These are phyloP conservation scores for Limnothrissa miodon DNA, from an alignment of 2,113 vertebrate genomes.

Conservation along the genomic window DNA sequence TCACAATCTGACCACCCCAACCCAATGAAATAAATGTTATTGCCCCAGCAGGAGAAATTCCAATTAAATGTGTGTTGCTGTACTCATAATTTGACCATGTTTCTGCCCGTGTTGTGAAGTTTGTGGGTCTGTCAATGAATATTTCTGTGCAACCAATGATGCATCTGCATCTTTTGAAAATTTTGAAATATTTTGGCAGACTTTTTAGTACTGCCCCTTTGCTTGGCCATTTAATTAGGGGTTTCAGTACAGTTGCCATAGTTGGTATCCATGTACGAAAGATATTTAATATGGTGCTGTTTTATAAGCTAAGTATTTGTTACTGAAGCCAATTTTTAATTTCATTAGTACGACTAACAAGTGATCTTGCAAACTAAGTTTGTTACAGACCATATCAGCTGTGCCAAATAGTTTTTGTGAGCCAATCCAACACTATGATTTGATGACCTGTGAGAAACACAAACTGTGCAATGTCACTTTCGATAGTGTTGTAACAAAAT, in stretches of 20 bases:
- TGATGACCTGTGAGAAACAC: neutral
- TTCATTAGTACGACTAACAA: conserved; percentile 18
- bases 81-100: conserved; percentile 1
- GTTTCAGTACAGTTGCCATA: conserved; percentile 5
- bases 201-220: neutral
- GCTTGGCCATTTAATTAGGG: conserved; percentile 23
- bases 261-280: neutral
- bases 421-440: no score
- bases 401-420: neutral
- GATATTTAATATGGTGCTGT: neutral
- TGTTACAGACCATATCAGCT: neutral
- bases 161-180: neutral
- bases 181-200: neutral
- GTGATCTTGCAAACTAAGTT: conserved; percentile 18
- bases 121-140: neutral
- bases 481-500: neutral
- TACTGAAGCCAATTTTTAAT: conserved; percentile 7
- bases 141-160: neutral
- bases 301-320: conserved; percentile 13
- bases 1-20: neutral
- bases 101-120: neutral
- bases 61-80: neutral
- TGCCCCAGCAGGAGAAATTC: neutral
- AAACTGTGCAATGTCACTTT: conserved; percentile 4
- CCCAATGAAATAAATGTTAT: neutral